A percentile compares a stretch with the other conserved stretches of the same genome.
Conservation (phyloP, 1,140 invertebrate genomes). For the Diabrotica virgifera region DNA sequence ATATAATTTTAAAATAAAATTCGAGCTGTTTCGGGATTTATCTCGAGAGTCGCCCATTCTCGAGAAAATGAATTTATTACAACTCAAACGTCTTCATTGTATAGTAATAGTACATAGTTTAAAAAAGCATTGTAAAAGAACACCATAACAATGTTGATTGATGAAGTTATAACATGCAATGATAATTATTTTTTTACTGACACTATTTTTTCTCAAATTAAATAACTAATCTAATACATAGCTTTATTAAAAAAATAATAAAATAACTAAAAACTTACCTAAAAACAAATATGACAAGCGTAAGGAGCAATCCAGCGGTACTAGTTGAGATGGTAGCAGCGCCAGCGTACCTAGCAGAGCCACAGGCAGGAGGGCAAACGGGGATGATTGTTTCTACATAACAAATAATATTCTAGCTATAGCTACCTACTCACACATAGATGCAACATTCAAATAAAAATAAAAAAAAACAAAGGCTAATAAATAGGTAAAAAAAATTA, state of each 20-base stretch:
- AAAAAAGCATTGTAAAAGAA: too few species aligned
- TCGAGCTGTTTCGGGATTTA: too few species aligned
- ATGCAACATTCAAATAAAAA: slow-evolving; percentile 1
- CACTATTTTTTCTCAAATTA: too few species aligned
- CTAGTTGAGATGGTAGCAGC: slow-evolving; percentile 41
- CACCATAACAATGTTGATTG: too few species aligned
- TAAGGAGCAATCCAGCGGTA: slow-evolving; percentile 36
- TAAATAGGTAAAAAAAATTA: not conserved
- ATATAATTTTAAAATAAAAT: too few species aligned
- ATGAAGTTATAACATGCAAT: too few species aligned
- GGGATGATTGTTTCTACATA: slow-evolving; percentile 82
- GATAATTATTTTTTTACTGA: too few species aligned
- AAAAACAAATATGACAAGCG: slow-evolving; percentile 36
- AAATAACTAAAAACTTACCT: slow-evolving; percentile 36
- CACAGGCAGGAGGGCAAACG: slow-evolving; percentile 89
- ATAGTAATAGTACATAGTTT: too few species aligned
- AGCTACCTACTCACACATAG: slow-evolving; percentile 25
- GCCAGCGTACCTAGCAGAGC: slow-evolving; percentile 53
- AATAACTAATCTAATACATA: too few species aligned
- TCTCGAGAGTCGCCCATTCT: too few species aligned
- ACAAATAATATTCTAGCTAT: slow-evolving; percentile 33
- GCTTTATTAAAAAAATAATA: not conserved
- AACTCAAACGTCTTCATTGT: too few species aligned
- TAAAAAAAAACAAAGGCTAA: not conserved
- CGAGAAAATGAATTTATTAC: too few species aligned